Conservation (phyloP, 2,113 vertebrate species). For the Columbina picui region DNA sequence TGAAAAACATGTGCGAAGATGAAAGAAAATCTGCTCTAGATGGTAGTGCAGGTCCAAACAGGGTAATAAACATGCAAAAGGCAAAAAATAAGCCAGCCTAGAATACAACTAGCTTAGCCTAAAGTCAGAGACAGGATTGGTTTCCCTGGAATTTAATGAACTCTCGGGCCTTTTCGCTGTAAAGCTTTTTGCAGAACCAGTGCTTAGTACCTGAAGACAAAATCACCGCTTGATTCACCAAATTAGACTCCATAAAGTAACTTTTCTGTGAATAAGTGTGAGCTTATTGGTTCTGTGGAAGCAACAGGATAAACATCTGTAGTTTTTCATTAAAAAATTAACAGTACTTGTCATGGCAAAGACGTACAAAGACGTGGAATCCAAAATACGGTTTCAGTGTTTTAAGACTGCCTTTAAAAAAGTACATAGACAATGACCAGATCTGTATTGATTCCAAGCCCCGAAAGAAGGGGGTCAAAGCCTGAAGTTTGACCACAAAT, state of each 20-base stretch:
- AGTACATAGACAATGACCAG: not conserved
- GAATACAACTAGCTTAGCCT: not conserved
- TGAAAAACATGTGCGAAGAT: not conserved
- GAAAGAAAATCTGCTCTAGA: not conserved
- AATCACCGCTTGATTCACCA: not conserved
- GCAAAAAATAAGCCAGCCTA: not conserved
- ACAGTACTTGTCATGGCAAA: constrained; percentile 57
- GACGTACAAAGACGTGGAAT: constrained; percentile 20
- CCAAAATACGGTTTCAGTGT: not conserved
- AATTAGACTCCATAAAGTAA: not conserved
- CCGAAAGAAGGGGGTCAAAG: not conserved
- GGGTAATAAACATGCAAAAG: not conserved
- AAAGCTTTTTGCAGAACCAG: not conserved
- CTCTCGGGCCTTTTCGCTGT: not conserved
- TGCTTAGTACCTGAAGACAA: not conserved
- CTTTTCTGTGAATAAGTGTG: not conserved
- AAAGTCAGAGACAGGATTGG: not conserved
- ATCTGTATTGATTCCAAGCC: not conserved
- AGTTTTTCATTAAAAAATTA: constrained; percentile 37
- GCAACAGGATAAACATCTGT: constrained; percentile 9
- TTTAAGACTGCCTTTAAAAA: constrained; percentile 17
- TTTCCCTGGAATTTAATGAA: not conserved
- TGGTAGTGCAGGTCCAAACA: not conserved
- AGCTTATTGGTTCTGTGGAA: constrained; percentile 10
- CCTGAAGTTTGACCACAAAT: not conserved